A percentile compares a stretch with the other conserved stretches of the same genome.
These are phyloP conservation scores for Geotrupes spiniger DNA, from an alignment of 2,888 invertebrate species.

Conservation along the genomic window DNA sequence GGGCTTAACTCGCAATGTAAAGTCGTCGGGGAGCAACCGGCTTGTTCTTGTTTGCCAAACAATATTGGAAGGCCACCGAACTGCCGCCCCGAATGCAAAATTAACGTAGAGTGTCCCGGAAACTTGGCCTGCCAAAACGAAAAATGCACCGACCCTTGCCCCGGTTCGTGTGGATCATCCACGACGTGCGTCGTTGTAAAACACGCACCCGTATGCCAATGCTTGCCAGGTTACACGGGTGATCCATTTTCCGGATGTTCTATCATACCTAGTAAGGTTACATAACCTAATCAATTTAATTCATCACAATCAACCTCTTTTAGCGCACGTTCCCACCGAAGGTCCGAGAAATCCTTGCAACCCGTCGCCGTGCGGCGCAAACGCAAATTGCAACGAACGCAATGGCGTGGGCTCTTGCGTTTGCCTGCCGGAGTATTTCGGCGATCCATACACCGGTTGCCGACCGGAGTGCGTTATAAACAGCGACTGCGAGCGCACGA, in stretches of 20 bases:
- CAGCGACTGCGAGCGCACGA: conserved; percentile 61
- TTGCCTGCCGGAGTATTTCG: conserved; percentile 62
- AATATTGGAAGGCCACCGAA: conserved; percentile 62
- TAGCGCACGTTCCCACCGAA: conserved; percentile 52
- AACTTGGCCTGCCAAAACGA: conserved; percentile 75
- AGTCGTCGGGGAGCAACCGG: conserved; percentile 56
- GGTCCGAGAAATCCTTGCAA: conserved; percentile 55
- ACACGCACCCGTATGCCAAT: conserved; percentile 76
- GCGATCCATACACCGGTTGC: conserved; percentile 65
- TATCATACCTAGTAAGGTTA: conserved; percentile 57
- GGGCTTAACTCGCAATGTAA: conserved; percentile 63
- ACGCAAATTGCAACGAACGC: conserved; percentile 63
- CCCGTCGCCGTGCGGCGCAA: conserved; percentile 67
- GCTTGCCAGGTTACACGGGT: conserved; percentile 66
- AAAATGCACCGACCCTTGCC: conserved; percentile 76
- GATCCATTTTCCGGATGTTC: conserved; percentile 63
- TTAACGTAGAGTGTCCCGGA: conserved; percentile 71
- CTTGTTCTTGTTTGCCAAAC: conserved; percentile 59
- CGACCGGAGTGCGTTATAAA: conserved; percentile 67
- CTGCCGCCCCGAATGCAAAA: conserved; percentile 66
- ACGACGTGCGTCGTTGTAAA: conserved; percentile 73
- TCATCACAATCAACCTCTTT: conserved; percentile 20
- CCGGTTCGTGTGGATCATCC: conserved; percentile 71
- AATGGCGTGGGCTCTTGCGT: conserved; percentile 64
- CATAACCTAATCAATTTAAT: conserved; percentile 18